A percentile compares a stretch with the other conserved stretches of the same genome.
Conservation (phyloP, 2,797 vertebrate species). For the Sternarchorhynchus goeldii region DNA sequence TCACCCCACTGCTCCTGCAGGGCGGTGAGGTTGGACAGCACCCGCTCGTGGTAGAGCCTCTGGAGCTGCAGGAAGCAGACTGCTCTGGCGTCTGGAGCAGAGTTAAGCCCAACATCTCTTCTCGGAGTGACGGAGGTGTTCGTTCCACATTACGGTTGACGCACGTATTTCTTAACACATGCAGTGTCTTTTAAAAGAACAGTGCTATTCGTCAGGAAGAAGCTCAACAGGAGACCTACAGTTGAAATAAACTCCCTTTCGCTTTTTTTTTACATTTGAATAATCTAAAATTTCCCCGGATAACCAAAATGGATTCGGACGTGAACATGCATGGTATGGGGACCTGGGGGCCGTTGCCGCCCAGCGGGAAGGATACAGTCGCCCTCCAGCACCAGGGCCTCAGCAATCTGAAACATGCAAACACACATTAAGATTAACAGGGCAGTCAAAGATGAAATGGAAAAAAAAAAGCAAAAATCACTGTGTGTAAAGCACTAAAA, state of each 20-base stretch:
- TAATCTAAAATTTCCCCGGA: too few species aligned
- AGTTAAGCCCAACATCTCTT: constrained; percentile 63
- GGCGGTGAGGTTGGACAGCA: constrained; percentile 88
- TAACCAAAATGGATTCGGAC: too few species aligned
- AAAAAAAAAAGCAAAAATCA: neutral
- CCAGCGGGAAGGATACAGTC: constrained; percentile 91
- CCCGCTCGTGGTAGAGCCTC: constrained; percentile 88
- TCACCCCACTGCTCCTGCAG: constrained; percentile 79
- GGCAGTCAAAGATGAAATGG: neutral
- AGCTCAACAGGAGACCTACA: too few species aligned
- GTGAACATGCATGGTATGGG: too few species aligned
- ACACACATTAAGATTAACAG: neutral
- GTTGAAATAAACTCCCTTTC: too few species aligned
- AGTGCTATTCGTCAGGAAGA: too few species aligned
- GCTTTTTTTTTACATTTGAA: too few species aligned
- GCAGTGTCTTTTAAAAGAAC: too few species aligned
- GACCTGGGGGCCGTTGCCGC: too few species aligned
- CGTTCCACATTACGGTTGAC: too few species aligned
- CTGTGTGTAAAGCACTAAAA: neutral
- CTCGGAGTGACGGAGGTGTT: too few species aligned
- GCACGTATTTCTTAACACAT: too few species aligned
- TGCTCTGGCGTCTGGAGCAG: constrained; percentile 83
- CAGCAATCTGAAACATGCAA: constrained; percentile 82
- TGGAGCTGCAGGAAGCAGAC: constrained; percentile 92
- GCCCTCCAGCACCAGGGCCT: constrained; percentile 87